Base-by-base conservation (phyloP, 2,113 vertebrate species). In the Elachura formosa region DNA sequence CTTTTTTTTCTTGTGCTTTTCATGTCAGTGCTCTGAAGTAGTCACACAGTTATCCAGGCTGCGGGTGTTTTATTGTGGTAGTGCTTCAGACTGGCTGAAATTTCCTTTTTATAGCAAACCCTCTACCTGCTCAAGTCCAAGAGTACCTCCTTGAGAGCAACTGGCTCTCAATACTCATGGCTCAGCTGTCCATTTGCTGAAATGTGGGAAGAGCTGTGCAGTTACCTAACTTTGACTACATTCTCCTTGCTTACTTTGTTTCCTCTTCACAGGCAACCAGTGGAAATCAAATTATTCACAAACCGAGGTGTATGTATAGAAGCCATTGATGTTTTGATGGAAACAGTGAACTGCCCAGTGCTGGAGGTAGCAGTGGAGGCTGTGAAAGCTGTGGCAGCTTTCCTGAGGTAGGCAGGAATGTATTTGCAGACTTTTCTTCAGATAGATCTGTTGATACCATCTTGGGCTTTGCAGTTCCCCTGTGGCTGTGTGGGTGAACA, bases 281-380 rank as follows among this genome's bases (percentile, higher is more conserved):
- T 94, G 49, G 98, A 98, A 84, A 98, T 99, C 62, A 98, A 97
- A 61, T 96, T 99, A 75, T 99, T 99, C 92, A 97, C 98, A 68
- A 98, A 97, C 72, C 92, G 94, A 51, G 85, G 97, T 46, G 97
- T 97, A 17, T 99, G 98, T 91, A 91, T 95, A 75, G 97, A 98
- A 21, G 98, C 98, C 25, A 95, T 98, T 54, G 95, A 96, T 91
- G 98, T 98, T 67, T 96, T 99, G 64, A 85, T 94, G 56, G 97
- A 97, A 84, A 98, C 98, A 45, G 93, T 99, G 73, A 97, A 97
- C 76, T 98, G 97, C 40, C 96, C 98, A 11, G 98, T 98, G 89
- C 91, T 99, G 93, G 98, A 98, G 78, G 99, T 99, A 46, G 98
- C 98, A 4, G 93, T 96, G 7, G 98, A 99, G 89, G 98, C 98